phyloP scores from a whole-genome alignment of 2,113 vertebrate species.

The Neopipo cinnamomea region DNA sequence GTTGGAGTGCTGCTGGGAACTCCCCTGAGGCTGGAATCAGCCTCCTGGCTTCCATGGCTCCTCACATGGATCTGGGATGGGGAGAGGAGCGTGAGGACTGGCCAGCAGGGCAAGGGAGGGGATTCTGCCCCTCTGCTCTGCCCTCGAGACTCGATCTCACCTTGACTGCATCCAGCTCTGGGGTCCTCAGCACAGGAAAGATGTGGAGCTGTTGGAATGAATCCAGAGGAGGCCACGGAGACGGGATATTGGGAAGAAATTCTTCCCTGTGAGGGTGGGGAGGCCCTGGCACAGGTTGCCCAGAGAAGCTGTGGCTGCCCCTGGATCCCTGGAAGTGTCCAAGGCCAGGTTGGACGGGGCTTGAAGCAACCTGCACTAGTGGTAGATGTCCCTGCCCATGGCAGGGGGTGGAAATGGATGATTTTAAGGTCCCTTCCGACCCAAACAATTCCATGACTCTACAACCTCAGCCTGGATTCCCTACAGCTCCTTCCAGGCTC shows the following conservation, averaged over 20 bases:
- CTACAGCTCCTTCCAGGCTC: neutral
- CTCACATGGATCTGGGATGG: neutral
- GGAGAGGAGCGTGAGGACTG: neutral
- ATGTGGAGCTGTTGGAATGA: neutral
- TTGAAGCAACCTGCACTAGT: fast-evolving
- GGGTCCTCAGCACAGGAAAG: neutral
- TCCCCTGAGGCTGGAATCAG: neutral
- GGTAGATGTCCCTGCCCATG: neutral
- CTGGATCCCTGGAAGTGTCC: neutral
- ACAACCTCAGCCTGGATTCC: neutral
- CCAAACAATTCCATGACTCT: neutral
- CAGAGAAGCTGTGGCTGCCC: no score
- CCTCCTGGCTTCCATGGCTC: neutral
- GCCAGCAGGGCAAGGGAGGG: neutral
- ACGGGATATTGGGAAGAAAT: no score
- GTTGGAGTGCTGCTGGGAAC: neutral
- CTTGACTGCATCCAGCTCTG: neutral
- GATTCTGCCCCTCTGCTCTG: neutral
- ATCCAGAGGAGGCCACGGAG: neutral
- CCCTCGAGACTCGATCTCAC: neutral
- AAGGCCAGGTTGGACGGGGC: fast-evolving
- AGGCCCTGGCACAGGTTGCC: no score
- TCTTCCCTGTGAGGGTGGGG: no score
- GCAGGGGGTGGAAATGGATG: neutral
- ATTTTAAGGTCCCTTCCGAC: neutral